phyloP scores from a whole-genome alignment of 1,140 invertebrate species.

The Akabosia matsudoensis region DNA sequence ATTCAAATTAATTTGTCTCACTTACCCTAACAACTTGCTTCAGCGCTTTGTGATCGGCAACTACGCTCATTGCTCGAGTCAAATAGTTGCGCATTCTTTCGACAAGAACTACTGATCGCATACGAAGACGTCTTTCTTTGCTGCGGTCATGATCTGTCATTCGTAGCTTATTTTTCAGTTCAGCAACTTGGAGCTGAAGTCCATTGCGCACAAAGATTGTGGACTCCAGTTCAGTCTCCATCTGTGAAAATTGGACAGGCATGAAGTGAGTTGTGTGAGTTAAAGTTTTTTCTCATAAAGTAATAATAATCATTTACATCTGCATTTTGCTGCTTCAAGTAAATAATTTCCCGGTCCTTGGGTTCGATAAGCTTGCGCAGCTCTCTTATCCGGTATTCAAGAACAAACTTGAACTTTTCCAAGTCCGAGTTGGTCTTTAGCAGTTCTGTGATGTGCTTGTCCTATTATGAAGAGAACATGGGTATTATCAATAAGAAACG shows the following conservation, averaged over 20 bases:
- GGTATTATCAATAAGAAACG: not conserved
- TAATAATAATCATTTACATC: conserved; percentile 54
- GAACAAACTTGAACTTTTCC: conserved; percentile 84
- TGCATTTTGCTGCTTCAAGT: conserved; percentile 72
- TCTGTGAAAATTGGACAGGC: conserved; percentile 52
- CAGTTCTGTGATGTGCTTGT: conserved; percentile 66
- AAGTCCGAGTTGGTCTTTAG: conserved; percentile 81
- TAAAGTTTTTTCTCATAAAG: not conserved
- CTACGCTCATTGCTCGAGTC: conserved; percentile 67
- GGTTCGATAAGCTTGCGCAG: conserved; percentile 80
- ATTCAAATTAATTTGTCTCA: conserved; percentile 21
- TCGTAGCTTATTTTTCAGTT: conserved; percentile 70
- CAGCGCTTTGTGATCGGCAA: conserved; percentile 71
- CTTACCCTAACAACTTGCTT: conserved; percentile 70
- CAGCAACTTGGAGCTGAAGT: conserved; percentile 67
- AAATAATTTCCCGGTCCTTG: conserved; percentile 71
- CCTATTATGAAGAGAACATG: not conserved
- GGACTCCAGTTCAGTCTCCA: conserved; percentile 66
- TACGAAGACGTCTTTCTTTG: conserved; percentile 62
- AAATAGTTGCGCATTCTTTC: conserved; percentile 75
- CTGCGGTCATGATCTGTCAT: conserved; percentile 66
- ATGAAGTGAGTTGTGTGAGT: conserved; percentile 16
- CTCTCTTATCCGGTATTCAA: conserved; percentile 84
- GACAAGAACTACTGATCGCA: conserved; percentile 64
- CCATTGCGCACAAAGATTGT: conserved; percentile 64